Conservation (phyloP, 2,113 vertebrate genomes). For the Syngnathus typhle region DNA sequence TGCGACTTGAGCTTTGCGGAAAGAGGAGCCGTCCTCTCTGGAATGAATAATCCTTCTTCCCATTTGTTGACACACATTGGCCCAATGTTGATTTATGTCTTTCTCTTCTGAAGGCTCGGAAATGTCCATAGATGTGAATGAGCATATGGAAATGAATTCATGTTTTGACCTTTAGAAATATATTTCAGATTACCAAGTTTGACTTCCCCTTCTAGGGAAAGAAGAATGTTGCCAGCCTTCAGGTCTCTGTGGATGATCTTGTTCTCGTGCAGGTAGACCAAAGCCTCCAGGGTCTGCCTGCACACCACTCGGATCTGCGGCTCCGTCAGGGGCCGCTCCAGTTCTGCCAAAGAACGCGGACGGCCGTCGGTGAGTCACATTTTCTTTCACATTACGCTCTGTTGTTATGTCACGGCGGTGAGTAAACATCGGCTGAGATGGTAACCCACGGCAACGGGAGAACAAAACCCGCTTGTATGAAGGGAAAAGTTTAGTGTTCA, state of each 20-base stretch:
- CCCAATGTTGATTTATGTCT: no score
- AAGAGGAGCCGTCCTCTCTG: not conserved
- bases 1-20: not conserved
- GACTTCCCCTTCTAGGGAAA: slow-evolving; percentile 89
- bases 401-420: slow-evolving; percentile 6
- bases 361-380: not conserved
- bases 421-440: slow-evolving; percentile 9
- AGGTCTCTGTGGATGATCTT: slow-evolving; percentile 97
- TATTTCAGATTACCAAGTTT: slow-evolving; percentile 80
- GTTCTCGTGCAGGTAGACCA: slow-evolving; percentile 91
- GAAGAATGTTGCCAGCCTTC: slow-evolving; percentile 96
- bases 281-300: slow-evolving; percentile 87
- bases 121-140: no score
- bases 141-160: no score
- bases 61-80: not conserved
- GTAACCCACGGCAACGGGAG: slow-evolving; percentile 30
- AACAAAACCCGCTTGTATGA: slow-evolving; percentile 18
- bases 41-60: slow-evolving; percentile 14
- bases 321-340: slow-evolving; percentile 92
- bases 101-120: no score
- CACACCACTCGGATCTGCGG: slow-evolving; percentile 97
- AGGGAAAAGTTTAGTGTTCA: not conserved
- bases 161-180: no score
- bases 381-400: slow-evolving; percentile 2
- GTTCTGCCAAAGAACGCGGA: slow-evolving; percentile 71